Percentiles rank a stretch among this genome's conserved stretches.
Evolutionary conservation across 2,888 invertebrate species (phyloP).

Genomic region (Phyto melanocephala): DNA sequence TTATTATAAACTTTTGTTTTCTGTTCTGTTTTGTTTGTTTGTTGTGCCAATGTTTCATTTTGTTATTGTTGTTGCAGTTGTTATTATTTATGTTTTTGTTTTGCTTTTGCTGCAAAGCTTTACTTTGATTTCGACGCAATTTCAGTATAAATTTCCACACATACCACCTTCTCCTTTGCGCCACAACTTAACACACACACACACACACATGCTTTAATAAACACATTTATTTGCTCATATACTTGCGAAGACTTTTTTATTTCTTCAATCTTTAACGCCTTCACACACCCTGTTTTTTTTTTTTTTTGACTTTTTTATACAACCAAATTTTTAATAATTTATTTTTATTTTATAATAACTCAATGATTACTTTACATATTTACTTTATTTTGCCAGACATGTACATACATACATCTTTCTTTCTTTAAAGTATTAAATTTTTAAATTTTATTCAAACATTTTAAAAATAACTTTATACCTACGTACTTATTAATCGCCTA

Average conservation of each 20-base stretch:
- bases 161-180: slow-evolving; percentile 56
- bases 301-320: slow-evolving; percentile 39
- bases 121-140: slow-evolving; percentile 65
- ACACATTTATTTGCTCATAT: not conserved
- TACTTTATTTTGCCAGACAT: not conserved
- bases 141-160: slow-evolving; percentile 59
- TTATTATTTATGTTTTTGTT: slow-evolving; percentile 45
- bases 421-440: too few species aligned
- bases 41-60: slow-evolving; percentile 29
- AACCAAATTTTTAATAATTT: slow-evolving; percentile 42
- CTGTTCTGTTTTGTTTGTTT: slow-evolving; percentile 49
- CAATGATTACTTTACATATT: not conserved
- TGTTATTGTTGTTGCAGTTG: not conserved
- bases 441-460: too few species aligned
- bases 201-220: slow-evolving; percentile 2
- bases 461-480: too few species aligned
- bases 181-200: slow-evolving; percentile 27
- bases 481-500: too few species aligned
- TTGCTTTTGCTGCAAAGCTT: slow-evolving; percentile 55
- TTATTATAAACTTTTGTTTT: slow-evolving; percentile 27
- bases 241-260: slow-evolving; percentile 24
- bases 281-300: slow-evolving; percentile 65
- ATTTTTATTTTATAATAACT: slow-evolving; percentile 33
- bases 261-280: slow-evolving; percentile 59
- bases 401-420: too few species aligned